phyloP scores from a whole-genome alignment of 2,113 vertebrate species.

The Nannobrachium achirus region DNA sequence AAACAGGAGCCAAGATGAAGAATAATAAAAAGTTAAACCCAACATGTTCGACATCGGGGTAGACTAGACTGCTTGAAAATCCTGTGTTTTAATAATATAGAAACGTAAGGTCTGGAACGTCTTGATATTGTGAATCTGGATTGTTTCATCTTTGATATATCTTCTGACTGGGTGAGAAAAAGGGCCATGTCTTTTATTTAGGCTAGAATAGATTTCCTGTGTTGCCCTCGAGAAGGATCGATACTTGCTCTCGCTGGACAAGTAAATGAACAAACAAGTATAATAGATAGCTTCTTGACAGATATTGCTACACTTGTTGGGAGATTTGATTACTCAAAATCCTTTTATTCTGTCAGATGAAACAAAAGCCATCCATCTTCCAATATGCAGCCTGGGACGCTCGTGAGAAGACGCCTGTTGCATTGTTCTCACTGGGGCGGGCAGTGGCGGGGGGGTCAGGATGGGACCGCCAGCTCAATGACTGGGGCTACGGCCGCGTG shows the following conservation, averaged over 20 bases:
- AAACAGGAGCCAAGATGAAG: no score
- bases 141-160: no score
- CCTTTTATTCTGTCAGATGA: neutral
- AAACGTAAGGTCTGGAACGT: no score
- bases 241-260: neutral
- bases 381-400: slow-evolving; percentile 11
- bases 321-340: neutral
- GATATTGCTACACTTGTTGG: neutral
- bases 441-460: slow-evolving; percentile 24
- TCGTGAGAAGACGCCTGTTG: slow-evolving; percentile 26
- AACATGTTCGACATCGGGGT: no score
- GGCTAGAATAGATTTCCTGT: neutral
- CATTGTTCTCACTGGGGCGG: slow-evolving; percentile 35
- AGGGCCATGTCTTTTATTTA: neutral
- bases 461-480: slow-evolving; percentile 40
- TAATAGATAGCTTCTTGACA: neutral
- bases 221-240: neutral
- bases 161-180: no score
- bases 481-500: slow-evolving; percentile 32
- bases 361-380: slow-evolving; percentile 23
- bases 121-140: no score
- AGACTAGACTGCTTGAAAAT: no score
- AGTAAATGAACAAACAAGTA: neutral
- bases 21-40: no score
- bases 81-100: no score